phyloP scores from a whole-genome alignment of 37 sponge, comb jelly and placozoan species.

The Haliclona indistincta region DNA sequence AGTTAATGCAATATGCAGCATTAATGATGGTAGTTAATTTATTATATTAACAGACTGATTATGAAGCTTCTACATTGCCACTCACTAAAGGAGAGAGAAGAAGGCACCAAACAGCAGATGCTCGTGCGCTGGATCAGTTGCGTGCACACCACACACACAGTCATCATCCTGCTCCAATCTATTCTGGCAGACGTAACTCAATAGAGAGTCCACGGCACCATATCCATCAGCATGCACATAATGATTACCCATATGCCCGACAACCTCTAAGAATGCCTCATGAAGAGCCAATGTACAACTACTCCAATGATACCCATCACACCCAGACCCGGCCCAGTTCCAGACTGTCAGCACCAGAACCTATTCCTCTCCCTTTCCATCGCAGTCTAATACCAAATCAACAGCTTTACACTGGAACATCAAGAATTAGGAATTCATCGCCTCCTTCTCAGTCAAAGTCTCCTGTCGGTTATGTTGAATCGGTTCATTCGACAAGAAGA shows the following conservation, averaged over 20 bases:
- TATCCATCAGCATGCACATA: conserved; percentile 31
- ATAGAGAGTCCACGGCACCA: conserved; percentile 22
- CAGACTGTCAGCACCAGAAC: conserved; percentile 68
- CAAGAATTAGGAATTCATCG: neutral
- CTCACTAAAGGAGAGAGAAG: conserved; percentile 42
- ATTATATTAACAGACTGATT: conserved; percentile 4
- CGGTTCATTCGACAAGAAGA: neutral
- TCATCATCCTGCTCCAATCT: conserved; percentile 4
- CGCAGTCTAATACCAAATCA: conserved; percentile 12
- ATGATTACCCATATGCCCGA: conserved; percentile 16
- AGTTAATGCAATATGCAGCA: neutral
- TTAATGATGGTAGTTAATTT: neutral
- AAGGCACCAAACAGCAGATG: conserved; percentile 1
- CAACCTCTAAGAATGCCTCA: no score
- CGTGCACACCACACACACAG: neutral
- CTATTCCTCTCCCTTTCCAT: conserved; percentile 69
- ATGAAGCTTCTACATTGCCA: conserved; percentile 38
- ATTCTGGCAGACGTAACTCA: conserved; percentile 17
- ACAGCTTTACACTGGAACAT: neutral
- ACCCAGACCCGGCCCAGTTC: conserved; percentile 20
- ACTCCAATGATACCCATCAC: neutral
- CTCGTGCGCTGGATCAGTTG: conserved; percentile 4
- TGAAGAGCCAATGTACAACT: no score
- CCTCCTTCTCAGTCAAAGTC: neutral
- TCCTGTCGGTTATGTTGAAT: neutral